These are phyloP conservation scores for Tethya wilhelma DNA, from an alignment of 37 sponge, comb jelly and placozoan genomes.

Conservation along the genomic window DNA sequence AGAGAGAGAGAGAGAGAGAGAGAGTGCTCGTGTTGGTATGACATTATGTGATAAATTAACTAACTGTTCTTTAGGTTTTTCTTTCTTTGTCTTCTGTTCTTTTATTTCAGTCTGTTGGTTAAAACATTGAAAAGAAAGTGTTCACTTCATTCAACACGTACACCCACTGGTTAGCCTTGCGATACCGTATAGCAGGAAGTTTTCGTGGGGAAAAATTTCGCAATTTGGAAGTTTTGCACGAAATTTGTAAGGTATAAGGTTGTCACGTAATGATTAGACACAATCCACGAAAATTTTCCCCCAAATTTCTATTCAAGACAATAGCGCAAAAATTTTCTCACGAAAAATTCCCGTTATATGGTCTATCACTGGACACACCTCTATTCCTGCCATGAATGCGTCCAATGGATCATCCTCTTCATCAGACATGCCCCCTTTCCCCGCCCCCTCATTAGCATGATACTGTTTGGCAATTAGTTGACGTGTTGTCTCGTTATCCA, in stretches of 20 bases:
- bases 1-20: neutral
- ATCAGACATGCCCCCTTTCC: slow-evolving; percentile 2
- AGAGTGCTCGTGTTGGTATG: neutral
- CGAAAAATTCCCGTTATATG: neutral
- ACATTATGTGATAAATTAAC: neutral
- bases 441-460: neutral
- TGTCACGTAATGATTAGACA: too few relatives aligned
- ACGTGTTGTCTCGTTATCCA: slow-evolving; percentile 16
- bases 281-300: too few relatives aligned
- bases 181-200: slow-evolving; percentile 8
- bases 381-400: slow-evolving; percentile 97
- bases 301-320: too few relatives aligned
- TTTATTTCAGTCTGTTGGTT: slow-evolving; percentile 24
- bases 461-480: slow-evolving; percentile 24
- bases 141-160: slow-evolving; percentile 7
- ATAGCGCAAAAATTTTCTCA: neutral
- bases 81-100: slow-evolving; percentile 27
- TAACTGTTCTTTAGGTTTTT: neutral
- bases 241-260: too few relatives aligned
- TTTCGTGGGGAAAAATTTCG: too few relatives aligned
- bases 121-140: too few relatives aligned
- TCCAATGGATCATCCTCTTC: slow-evolving; percentile 95
- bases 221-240: too few relatives aligned
- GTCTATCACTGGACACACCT: slow-evolving; percentile 43
- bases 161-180: neutral